Evolutionary conservation across 2,113 vertebrate genomes (phyloP).

Genomic region (Clarias macrocephalus): DNA sequence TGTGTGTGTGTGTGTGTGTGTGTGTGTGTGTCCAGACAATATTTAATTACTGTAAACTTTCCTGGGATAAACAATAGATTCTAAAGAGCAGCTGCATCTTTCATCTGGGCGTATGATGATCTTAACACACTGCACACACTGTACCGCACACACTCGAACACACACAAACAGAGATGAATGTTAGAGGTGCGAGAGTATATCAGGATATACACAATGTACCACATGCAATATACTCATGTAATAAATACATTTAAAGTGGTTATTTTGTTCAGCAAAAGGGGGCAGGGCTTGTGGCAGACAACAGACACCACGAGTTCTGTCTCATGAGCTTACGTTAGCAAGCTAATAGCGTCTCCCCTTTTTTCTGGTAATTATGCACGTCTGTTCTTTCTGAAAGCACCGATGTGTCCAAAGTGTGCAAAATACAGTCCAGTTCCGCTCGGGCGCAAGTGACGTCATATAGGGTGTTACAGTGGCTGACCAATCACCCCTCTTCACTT

Average conservation of each 20-base stretch:
- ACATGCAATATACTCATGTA: neutral
- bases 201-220: neutral
- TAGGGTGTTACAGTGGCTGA: neutral
- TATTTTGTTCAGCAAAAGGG: neutral
- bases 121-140: neutral
- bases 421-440: neutral
- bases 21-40: neutral
- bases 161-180: neutral
- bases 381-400: neutral
- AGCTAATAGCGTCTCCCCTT: neutral
- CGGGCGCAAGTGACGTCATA: neutral
- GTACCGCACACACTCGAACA: neutral
- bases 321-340: neutral
- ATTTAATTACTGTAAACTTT: slow-evolving; percentile 16
- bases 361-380: neutral
- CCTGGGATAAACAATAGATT: neutral
- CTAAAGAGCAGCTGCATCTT: slow-evolving; percentile 22
- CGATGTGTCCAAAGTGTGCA: no score
- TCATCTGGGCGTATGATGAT: neutral
- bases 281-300: neutral
- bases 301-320: neutral
- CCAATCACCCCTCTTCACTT: neutral
- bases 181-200: neutral
- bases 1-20: slow-evolving; percentile 31
- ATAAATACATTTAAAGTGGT: neutral